phyloP scores from a whole-genome alignment of 2,113 vertebrate species.

The Cinclus cinclus region DNA sequence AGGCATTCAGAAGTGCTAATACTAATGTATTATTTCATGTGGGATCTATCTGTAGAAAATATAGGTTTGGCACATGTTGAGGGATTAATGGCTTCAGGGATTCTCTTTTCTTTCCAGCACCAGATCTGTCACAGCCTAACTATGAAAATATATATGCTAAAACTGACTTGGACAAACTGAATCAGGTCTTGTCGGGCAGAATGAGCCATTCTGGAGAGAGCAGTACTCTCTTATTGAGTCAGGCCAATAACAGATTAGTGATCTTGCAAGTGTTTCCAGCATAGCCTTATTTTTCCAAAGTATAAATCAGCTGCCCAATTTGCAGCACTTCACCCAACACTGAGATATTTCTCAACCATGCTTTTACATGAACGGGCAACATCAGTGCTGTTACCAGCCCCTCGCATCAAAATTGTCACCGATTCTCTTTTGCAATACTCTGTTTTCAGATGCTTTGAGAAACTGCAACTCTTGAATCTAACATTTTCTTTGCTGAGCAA shows the following conservation, averaged over 20 bases:
- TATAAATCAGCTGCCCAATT: neutral
- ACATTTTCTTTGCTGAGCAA: neutral
- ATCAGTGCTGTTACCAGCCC: neutral
- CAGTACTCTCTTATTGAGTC: neutral
- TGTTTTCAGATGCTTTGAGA: neutral
- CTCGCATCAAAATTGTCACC: neutral
- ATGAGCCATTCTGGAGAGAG: neutral
- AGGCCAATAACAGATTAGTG: neutral
- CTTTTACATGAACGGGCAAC: neutral
- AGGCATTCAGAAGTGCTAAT: neutral
- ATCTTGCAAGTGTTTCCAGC: neutral
- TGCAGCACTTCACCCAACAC: neutral
- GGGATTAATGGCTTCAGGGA: neutral
- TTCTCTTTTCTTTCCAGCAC: neutral
- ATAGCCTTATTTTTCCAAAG: neutral
- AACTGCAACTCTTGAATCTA: neutral
- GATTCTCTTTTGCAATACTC: neutral
- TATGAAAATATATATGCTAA: neutral
- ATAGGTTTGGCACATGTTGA: neutral
- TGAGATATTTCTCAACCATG: neutral
- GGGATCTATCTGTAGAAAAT: neutral
- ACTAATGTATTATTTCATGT: neutral
- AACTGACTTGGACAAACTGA: neutral
- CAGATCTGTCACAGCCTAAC: neutral
- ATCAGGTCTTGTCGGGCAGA: neutral